Conservation (phyloP, 2,113 vertebrate genomes). For the Empidonax traillii region DNA sequence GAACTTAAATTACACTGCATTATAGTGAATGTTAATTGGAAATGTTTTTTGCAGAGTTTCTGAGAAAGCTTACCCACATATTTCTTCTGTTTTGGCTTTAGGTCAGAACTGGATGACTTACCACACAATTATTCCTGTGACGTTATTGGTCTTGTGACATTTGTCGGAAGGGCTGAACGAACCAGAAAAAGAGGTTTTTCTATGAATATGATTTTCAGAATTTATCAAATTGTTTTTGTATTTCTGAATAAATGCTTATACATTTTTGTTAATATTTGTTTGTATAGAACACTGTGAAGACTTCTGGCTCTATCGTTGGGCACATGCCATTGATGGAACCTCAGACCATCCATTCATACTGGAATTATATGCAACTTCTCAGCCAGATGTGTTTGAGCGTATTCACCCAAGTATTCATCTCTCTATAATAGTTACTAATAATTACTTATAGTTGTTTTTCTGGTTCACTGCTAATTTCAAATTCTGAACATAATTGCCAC, state of each 20-base stretch:
- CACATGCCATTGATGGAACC: conserved; percentile 85
- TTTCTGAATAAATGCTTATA: not conserved
- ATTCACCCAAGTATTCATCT: conserved; percentile 85
- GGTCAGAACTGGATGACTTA: conserved; percentile 80
- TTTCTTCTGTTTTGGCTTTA: conserved; percentile 62
- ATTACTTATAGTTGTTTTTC: not conserved
- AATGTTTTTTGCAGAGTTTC: not conserved
- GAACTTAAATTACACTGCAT: not conserved
- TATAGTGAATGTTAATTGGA: not conserved
- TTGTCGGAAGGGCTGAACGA: conserved; percentile 87
- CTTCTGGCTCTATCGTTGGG: conserved; percentile 91
- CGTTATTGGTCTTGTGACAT: conserved; percentile 87
- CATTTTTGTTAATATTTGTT: conserved; percentile 38
- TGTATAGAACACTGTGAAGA: conserved; percentile 80
- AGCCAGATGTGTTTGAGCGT: conserved; percentile 87
- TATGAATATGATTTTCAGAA: not conserved
- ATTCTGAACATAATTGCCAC: not conserved
- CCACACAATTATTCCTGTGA: conserved; percentile 81
- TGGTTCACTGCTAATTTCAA: not conserved
- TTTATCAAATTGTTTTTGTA: not conserved
- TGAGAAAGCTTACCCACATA: not conserved
- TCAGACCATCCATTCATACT: conserved; percentile 85
- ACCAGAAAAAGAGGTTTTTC: conserved; percentile 78
- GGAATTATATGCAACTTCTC: conserved; percentile 91
- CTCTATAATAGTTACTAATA: conserved; percentile 13